Base-by-base conservation (phyloP, 2,113 vertebrate genomes). In the Tamias sibiricus region DNA sequence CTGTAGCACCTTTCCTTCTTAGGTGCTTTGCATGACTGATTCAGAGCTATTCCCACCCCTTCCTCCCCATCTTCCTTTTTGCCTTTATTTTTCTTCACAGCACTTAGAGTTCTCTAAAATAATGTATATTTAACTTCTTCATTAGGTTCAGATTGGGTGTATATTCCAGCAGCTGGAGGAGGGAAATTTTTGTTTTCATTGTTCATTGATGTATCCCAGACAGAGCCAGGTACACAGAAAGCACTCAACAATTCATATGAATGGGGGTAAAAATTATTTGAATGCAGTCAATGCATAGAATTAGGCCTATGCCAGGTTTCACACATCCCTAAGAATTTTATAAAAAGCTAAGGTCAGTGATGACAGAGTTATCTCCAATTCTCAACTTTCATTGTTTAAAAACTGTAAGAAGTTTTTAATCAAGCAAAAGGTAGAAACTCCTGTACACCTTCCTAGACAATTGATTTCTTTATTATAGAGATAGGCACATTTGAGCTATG, bases 361-460 rank as follows among this genome's bases (percentile, higher is more conserved):
- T 76, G n/a, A 47, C 24, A 87, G 19, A 42, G 4, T 77, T 35
- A 85, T 54, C 62, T 82, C 64, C 28, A 16, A 44, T 35, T 91
- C 72, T 89, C 49, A 68, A 75, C 64, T 87, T 96, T 77, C 9
- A 24, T 87, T 81, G 54, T 49, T 94, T 76, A 42, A 94, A 91
- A 89, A 17, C 62, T 44, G 8, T 24, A 83, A 82, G n/a, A 90
- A 71, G 28, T 32, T 69, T 64, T 77, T 88, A 57, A 57, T 68
- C 62, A 68, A 40, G 13, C 8, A 19, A 72, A 47, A 81, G 47
- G n/a, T 68, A 84, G 59, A 84, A 54, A 49, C 9, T 75, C 35
- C 30, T 40, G 16, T 59, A 49, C 4, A 54, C 6, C 54, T 90
- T 82, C 76, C 76, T 24, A 62, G n/a, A 37, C 37, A 93, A 95